Base-by-base conservation (phyloP, 2,888 invertebrate species). In the Druceiella hillmani region DNA sequence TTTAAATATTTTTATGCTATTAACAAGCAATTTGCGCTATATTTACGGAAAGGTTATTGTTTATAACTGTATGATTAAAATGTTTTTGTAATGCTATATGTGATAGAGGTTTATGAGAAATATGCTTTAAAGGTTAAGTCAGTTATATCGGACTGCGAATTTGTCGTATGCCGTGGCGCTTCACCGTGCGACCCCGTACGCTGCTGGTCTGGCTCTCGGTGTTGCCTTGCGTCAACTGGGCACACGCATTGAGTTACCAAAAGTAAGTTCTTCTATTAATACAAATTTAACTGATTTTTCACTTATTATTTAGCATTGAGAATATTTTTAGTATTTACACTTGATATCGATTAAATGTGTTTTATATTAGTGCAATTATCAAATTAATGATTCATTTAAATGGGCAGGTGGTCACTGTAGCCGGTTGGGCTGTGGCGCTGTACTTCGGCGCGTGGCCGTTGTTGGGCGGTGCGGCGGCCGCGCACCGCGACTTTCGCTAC, bases 81-180 rank as follows among this genome's bases (percentile, higher is more conserved):
- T n/a, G n/a, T n/a, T n/a, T n/a, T n/a, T n/a, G n/a, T n/a, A n/a
- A n/a, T n/a, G n/a, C n/a, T n/a, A n/a, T n/a, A n/a, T n/a, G n/a
- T n/a, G n/a, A n/a, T n/a, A n/a, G n/a, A n/a, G n/a, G n/a, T n/a
- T n/a, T n/a, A n/a, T n/a, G n/a, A 17, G 17, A 17, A 17, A 26
- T n/a, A n/a, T n/a, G n/a, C n/a, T 40, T 66, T 66, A 10, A 57
- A 83, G 83, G 49, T 64, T 79, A 30, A 79, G 78, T 54, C 81
- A 83, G 55, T 71, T 83, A 41, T 81, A 81, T 50, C 70, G 80
- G 43, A 81, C 81, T 15, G 82, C 81, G 7, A 77, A 80, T 44
- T 56, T 81, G 45, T 75, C 78, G 40, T 82, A 81, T 52, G 65
- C 69, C 5, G 71, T 79, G 11, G 65, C 78, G 1, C 55, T 80